Evolutionary conservation across 2,113 vertebrate species (phyloP), one percentile per base, ranked within the genome.

Genomic region (Nyctibius bracteatus): DNA sequence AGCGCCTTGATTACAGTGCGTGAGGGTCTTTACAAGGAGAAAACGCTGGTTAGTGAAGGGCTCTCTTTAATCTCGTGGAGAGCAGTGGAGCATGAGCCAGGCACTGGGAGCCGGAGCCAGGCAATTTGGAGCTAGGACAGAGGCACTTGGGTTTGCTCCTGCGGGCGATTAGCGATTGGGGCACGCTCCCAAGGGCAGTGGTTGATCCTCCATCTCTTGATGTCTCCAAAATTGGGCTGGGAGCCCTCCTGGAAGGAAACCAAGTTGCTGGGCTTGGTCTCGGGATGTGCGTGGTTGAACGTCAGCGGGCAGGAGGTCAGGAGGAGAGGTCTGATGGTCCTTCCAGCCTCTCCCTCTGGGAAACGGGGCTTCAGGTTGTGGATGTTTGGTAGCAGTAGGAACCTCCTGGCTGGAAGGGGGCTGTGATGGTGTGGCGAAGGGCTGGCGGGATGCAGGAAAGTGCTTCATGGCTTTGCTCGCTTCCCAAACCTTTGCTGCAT

Each of bases 11-110:
- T 96, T 95, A 67, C 81, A 87, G 95, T 68, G 52, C 6, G 2
- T 81, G 81, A 44, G 65, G 72, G 93, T 91, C 89, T 96, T 96
- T 92, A 92, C 93, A 94, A 91, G 89, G 91, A 92, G 86, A 89
- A 97, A 75, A 92, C 59, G 61, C 86, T 79, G 81, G 89, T 94
- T 91, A 81, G 61, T 8, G 52, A 92, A 94, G 77, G 47, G 47
- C 52, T 75, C 14, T 89, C 91, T 96, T 96, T 96, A 90, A 93
- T 96, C 92, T 93, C 13, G 7, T 4, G 19, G 74, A 79, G 74
- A 73, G 25, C 44, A 73, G 81, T 5, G 1, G 52, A 87, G 71
- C 63, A 68, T 1, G 6, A 87, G 95, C 89, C 95, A 96, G 65
- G 63, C 79, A 73, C 24, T 0, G 4, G 59, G 43, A 87, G 55